phyloP scores from a whole-genome alignment of 2,113 vertebrate species.

The Serilophus lunatus region DNA sequence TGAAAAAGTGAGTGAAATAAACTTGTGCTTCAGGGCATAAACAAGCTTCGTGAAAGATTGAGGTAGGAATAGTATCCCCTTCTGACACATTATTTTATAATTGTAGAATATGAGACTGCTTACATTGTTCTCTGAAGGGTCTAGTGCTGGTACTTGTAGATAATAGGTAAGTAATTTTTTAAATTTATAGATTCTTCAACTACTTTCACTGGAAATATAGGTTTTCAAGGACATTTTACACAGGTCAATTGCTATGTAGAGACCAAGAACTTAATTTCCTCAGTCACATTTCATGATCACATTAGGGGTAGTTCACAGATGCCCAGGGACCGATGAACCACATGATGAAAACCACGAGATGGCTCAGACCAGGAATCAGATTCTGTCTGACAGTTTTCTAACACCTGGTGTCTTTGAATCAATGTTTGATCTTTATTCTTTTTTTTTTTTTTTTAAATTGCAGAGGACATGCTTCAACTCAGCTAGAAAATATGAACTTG shows the following conservation, averaged over 20 bases:
- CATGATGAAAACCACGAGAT: not conserved
- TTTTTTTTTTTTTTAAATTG: not conserved
- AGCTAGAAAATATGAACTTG: not conserved
- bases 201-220: not conserved
- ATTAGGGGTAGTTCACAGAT: not conserved
- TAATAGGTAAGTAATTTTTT: not conserved
- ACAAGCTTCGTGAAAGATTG: not conserved
- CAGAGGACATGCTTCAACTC: not conserved
- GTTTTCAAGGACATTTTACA: not conserved
- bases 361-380: not conserved
- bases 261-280: slow-evolving; percentile 1
- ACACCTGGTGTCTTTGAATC: not conserved
- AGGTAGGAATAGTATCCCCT: not conserved
- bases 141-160: not conserved
- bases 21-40: not conserved
- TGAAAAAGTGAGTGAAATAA: slow-evolving; percentile 3
- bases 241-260: slow-evolving; percentile 1
- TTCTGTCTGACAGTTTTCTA: not conserved
- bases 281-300: not conserved
- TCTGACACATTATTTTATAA: not conserved
- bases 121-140: not conserved
- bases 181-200: not conserved
- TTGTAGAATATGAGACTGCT: not conserved
- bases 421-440: not conserved
- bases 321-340: not conserved